A percentile compares a stretch with the other conserved stretches of the same genome.
These are phyloP conservation scores for Microplitis demolitor DNA, from an alignment of 1,140 invertebrate genomes.

Conservation along the genomic window DNA sequence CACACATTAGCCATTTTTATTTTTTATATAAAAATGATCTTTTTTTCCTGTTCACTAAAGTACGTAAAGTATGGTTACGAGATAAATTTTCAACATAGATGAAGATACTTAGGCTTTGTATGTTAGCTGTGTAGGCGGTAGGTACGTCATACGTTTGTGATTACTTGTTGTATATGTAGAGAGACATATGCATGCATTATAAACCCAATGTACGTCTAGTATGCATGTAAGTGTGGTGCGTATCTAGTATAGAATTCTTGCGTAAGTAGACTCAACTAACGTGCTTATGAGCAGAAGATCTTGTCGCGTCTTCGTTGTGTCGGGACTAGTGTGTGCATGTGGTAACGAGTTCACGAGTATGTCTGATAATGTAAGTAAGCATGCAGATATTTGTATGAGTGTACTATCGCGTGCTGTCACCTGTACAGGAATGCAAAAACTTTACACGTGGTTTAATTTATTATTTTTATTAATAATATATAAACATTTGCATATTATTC, in stretches of 20 bases:
- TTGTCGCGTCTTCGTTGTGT: conserved; percentile 24
- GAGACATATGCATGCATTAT: conserved; percentile 2
- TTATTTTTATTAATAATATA: too few species aligned
- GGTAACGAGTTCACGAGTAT: too few species aligned
- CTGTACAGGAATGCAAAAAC: conserved; percentile 32
- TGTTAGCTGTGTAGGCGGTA: conserved; percentile 23
- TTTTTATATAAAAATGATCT: too few species aligned
- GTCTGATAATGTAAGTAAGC: background rate
- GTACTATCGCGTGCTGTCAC: conserved; percentile 36
- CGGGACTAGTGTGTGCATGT: conserved; percentile 1
- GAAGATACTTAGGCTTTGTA: background rate
- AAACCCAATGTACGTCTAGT: background rate
- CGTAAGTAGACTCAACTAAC: conserved; percentile 35
- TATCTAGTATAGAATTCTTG: conserved; percentile 29
- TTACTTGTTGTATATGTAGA: background rate
- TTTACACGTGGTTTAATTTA: conserved; percentile 7
- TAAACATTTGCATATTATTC: too few species aligned
- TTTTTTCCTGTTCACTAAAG: too few species aligned
- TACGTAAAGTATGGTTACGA: too few species aligned
- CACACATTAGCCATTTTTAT: too few species aligned
- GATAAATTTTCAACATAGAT: too few species aligned
- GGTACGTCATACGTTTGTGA: conserved; percentile 10
- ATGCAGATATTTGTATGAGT: background rate
- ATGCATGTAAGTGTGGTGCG: background rate
- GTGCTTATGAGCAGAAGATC: conserved; percentile 17